Percentiles rank a stretch among this genome's conserved stretches.
Evolutionary conservation across 2,888 invertebrate genomes (phyloP).

Genomic region (Nymphalis c-album): DNA sequence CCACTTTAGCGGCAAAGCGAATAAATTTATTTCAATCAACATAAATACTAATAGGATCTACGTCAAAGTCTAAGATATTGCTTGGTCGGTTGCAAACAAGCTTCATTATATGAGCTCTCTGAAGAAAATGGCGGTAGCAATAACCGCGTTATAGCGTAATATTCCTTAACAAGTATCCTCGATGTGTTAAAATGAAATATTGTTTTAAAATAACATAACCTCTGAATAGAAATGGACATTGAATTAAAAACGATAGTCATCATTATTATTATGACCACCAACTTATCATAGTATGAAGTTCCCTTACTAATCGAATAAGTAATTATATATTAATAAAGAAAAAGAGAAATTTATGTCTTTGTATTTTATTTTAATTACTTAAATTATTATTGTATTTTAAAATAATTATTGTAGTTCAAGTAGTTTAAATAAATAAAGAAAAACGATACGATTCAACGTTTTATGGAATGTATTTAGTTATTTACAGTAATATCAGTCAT

Average conservation of each 20-base stretch:
- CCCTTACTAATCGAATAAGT: too few species aligned
- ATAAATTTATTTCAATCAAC: conserved; percentile 28
- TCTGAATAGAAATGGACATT: conserved; percentile 2
- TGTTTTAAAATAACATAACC: conserved; percentile 13
- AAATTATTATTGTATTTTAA: too few species aligned
- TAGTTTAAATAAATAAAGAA: too few species aligned
- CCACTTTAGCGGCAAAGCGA: conserved; percentile 9
- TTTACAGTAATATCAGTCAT: too few species aligned
- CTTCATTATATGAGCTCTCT: conserved; percentile 38
- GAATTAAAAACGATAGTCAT: neutral
- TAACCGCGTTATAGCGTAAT: conserved; percentile 51
- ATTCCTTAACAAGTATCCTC: conserved; percentile 47
- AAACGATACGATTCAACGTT: too few species aligned
- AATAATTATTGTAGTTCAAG: too few species aligned
- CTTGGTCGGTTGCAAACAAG: conserved; percentile 26
- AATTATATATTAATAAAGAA: too few species aligned
- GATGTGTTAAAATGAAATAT: conserved; percentile 41
- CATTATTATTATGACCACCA: neutral
- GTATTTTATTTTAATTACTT: too few species aligned
- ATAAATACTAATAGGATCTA: conserved; percentile 25
- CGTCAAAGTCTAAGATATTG: conserved; percentile 28
- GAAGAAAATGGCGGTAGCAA: conserved; percentile 41
- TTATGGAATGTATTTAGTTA: too few species aligned
- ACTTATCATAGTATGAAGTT: too few species aligned
- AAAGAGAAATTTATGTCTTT: too few species aligned